These are phyloP conservation scores for Campodea augens DNA, from an alignment of 1,140 invertebrate species.

Conservation along the genomic window DNA sequence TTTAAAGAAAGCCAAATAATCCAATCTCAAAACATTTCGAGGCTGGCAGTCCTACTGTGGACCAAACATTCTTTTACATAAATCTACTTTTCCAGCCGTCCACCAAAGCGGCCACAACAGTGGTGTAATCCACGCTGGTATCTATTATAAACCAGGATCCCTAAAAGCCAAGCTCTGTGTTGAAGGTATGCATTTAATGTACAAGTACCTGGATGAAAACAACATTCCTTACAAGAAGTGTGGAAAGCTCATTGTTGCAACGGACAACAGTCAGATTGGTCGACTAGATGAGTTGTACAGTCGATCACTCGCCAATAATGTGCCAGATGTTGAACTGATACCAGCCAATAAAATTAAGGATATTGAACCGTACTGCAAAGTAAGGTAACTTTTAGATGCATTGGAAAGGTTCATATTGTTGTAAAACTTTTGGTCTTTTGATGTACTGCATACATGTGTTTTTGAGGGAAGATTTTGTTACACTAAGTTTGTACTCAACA, in stretches of 20 bases:
- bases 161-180: slow-evolving; percentile 56
- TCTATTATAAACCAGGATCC: slow-evolving; percentile 91
- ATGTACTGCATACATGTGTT: too few species aligned
- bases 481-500: too few species aligned
- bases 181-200: slow-evolving; percentile 46
- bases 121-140: slow-evolving; percentile 79
- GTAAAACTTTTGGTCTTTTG: too few species aligned
- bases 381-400: slow-evolving; percentile 20
- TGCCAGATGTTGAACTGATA: slow-evolving; percentile 64
- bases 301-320: slow-evolving; percentile 67
- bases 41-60: too few species aligned
- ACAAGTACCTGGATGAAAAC: slow-evolving; percentile 76
- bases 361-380: slow-evolving; percentile 71
- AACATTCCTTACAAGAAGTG: slow-evolving; percentile 85
- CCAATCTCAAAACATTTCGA: too few species aligned
- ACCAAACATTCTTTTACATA: too few species aligned
- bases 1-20: too few species aligned
- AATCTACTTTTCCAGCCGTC: slow-evolving; percentile 30
- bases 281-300: slow-evolving; percentile 55
- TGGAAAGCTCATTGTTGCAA: slow-evolving; percentile 89
- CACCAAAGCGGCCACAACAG: slow-evolving; percentile 96
- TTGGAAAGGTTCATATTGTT: background rate
- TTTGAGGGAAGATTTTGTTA: too few species aligned
- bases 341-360: slow-evolving; percentile 54
- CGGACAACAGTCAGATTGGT: slow-evolving; percentile 43